Conservation (phyloP, 2,113 vertebrate species). For the Centrocercus urophasianus region DNA sequence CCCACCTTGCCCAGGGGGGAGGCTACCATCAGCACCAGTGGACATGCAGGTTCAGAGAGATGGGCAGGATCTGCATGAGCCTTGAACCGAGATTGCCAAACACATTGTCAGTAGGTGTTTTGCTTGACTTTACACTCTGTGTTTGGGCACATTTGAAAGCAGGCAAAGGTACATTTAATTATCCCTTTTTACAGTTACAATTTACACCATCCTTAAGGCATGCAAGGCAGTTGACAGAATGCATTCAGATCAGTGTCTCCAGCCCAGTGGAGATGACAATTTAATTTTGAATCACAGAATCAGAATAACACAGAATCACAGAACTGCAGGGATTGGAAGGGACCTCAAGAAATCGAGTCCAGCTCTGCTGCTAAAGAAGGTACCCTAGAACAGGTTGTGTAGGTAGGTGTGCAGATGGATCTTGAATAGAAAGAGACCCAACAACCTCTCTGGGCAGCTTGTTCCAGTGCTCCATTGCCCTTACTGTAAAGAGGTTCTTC, state of each 20-base stretch:
- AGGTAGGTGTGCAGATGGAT: too few relatives aligned
- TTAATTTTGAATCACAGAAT: background rate
- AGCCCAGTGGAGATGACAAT: fast-evolving
- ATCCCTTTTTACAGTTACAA: background rate
- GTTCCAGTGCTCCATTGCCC: too few relatives aligned
- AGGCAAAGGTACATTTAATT: background rate
- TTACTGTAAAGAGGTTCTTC: too few relatives aligned
- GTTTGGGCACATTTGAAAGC: background rate
- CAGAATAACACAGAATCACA: too few relatives aligned
- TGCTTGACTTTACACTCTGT: background rate
- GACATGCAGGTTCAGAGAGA: background rate
- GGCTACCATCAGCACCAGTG: background rate
- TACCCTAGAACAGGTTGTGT: too few relatives aligned
- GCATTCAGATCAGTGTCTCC: background rate
- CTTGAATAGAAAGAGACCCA: too few relatives aligned
- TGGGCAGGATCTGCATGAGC: background rate
- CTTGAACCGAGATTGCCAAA: background rate
- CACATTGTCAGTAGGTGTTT: background rate
- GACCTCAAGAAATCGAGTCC: too few relatives aligned
- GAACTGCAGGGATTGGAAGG: too few relatives aligned
- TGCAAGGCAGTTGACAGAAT: background rate
- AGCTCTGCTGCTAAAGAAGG: too few relatives aligned
- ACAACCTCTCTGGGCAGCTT: too few relatives aligned
- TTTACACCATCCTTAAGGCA: background rate
- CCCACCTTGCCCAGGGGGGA: background rate